Conservation (phyloP, 2,113 vertebrate species). For the Ramphastos sulfuratus region DNA sequence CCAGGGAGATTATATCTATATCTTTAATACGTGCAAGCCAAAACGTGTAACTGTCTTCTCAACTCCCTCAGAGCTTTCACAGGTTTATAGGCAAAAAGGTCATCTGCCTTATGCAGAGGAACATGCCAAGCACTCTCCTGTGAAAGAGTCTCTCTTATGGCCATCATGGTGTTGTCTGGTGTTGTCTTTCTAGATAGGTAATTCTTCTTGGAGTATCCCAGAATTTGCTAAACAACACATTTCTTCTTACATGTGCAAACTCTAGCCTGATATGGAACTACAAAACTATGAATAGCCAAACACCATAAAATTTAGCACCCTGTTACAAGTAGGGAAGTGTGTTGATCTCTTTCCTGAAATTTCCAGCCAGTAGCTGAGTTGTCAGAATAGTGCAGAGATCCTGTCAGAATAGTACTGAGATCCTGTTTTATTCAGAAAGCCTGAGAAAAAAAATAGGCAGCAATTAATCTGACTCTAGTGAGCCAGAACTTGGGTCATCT, state of each 20-base stretch:
- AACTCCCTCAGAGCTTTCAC: conserved; percentile 12
- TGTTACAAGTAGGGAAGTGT: not conserved
- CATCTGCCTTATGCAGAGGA: not conserved
- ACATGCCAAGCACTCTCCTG: not conserved
- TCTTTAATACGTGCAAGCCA: not conserved
- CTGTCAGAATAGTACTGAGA: not conserved
- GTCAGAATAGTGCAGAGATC: not conserved
- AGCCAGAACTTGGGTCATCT: not conserved
- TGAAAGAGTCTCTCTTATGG: not conserved
- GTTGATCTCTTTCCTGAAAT: not conserved
- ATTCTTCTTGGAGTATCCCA: not conserved
- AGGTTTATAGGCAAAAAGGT: conserved; percentile 17
- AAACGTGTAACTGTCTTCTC: not conserved
- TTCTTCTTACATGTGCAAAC: not conserved
- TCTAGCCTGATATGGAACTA: not conserved
- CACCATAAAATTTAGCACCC: not conserved
- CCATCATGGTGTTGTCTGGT: not conserved
- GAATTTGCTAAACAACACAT: not conserved
- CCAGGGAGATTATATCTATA: not conserved
- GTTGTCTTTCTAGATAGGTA: not conserved
- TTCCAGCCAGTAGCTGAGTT: not conserved
- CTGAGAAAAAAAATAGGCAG: not conserved
- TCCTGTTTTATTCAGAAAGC: not conserved
- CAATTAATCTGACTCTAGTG: not conserved
- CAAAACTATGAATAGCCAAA: not conserved